Evolutionary conservation across 1,140 invertebrate genomes (phyloP).

Genomic region (Dendroctonus valens): DNA sequence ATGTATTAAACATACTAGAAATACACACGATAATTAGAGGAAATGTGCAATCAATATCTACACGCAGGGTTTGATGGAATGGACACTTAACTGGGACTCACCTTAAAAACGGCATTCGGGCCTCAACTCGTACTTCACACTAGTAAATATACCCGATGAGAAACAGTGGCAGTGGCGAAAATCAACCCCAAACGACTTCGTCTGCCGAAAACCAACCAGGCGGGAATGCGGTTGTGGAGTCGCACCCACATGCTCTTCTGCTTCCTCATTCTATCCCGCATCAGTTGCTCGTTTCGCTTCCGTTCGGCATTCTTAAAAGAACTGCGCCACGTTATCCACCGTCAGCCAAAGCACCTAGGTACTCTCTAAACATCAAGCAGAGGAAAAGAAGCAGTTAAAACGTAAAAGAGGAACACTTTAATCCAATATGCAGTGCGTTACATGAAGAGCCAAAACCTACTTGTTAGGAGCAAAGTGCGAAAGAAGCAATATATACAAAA

Average conservation of each 20-base stretch:
- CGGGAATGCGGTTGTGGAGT: conserved; percentile 42
- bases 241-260: conserved; percentile 43
- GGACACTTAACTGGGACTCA: conserved; percentile 38
- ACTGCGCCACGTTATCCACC: background rate
- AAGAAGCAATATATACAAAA: too few relatives aligned
- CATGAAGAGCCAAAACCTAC: too few relatives aligned
- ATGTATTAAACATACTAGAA: conserved; percentile 46
- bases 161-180: conserved; percentile 55
- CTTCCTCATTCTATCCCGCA: conserved; percentile 47
- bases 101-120: conserved; percentile 38
- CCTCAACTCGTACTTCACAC: conserved; percentile 48
- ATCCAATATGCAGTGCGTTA: too few relatives aligned
- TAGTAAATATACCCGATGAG: conserved; percentile 57
- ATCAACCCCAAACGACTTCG: conserved; percentile 50
- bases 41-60: background rate
- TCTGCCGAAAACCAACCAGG: conserved; percentile 45
- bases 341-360: too few relatives aligned
- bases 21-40: conserved; percentile 15
- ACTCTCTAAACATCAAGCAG: too few relatives aligned
- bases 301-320: conserved; percentile 55
- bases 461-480: too few relatives aligned
- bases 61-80: background rate
- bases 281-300: conserved; percentile 52
- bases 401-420: too few relatives aligned
- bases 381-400: too few relatives aligned